Conservation (phyloP, 1,140 invertebrate species). For the Anoplolepis gracilipes region DNA sequence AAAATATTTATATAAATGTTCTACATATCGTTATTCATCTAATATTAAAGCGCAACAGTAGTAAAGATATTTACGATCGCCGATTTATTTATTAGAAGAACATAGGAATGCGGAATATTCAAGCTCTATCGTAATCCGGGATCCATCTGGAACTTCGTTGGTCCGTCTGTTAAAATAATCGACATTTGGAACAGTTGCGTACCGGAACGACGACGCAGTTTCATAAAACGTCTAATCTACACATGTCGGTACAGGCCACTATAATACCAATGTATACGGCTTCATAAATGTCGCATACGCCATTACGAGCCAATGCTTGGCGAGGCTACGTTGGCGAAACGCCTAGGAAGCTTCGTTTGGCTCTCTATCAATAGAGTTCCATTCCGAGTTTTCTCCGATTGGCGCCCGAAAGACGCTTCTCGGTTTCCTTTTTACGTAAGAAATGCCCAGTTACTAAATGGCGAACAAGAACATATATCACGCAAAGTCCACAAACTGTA, state of each 20-base stretch:
- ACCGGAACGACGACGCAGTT: conserved; percentile 35
- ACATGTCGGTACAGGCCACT: not conserved
- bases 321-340: conserved; percentile 29
- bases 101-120: conserved; percentile 16
- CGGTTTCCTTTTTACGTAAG: not conserved
- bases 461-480: not conserved
- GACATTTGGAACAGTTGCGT: conserved; percentile 32
- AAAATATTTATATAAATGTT: not conserved
- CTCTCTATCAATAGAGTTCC: conserved; percentile 42
- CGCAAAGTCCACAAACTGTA: not conserved
- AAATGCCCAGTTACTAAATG: conserved; percentile 22
- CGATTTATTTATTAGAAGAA: conserved; percentile 15
- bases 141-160: conserved; percentile 12
- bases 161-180: conserved; percentile 51
- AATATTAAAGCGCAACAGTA: not conserved
- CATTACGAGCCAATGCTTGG: conserved; percentile 35
- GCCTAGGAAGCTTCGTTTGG: conserved; percentile 5
- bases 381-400: conserved; percentile 1
- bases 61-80: not conserved
- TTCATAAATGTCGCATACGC: conserved; percentile 55
- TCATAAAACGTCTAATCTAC: conserved; percentile 33
- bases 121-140: not conserved
- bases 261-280: conserved; percentile 6
- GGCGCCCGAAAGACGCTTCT: not conserved
- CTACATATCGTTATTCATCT: not conserved